Evolutionary conservation across 2,888 invertebrate genomes (phyloP).

Genomic region (Tenthredo scrophulariae): DNA sequence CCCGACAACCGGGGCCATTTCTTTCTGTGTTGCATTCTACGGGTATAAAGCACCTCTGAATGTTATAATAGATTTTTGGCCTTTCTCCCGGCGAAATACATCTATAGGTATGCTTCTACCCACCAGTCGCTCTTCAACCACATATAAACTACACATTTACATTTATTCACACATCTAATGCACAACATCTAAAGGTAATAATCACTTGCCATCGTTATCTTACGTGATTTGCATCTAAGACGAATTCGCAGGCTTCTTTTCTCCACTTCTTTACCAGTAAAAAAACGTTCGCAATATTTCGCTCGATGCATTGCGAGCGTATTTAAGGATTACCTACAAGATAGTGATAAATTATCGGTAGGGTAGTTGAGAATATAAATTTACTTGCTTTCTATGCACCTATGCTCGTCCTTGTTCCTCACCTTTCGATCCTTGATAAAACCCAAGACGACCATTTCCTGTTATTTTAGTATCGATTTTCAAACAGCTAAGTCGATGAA

Average conservation of each 20-base stretch:
- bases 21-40: conserved; percentile 57
- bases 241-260: not conserved
- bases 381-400: not conserved
- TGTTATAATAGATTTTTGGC: conserved; percentile 61
- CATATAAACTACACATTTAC: not conserved
- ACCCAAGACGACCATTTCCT: not conserved
- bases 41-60: conserved; percentile 49
- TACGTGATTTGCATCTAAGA: not conserved
- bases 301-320: not conserved
- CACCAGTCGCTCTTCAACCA: not conserved
- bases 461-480: not conserved
- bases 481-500: not conserved
- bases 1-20: conserved; percentile 55
- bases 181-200: too few relatives aligned
- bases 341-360: conserved; percentile 9
- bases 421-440: not conserved
- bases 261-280: not conserved
- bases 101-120: not conserved
- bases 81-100: conserved; percentile 6
- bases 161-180: not conserved
- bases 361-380: not conserved
- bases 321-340: not conserved
- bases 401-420: not conserved
- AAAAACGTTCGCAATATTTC: not conserved
- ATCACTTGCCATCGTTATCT: not conserved